phyloP scores from a whole-genome alignment of 2,113 vertebrate genomes.

The Antechinus flavipes region DNA sequence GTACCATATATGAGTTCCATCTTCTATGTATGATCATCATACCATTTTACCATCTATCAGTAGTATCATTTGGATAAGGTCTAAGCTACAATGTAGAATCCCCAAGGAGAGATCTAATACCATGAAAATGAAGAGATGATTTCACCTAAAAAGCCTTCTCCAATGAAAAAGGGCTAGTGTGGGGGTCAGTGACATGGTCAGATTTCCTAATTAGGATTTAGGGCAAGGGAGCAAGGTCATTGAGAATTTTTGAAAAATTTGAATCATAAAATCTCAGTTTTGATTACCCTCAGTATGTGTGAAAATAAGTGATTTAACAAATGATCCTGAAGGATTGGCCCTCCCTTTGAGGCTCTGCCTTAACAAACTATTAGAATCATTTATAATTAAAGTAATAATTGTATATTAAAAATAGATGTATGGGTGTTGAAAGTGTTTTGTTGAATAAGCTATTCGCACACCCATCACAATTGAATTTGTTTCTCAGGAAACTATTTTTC shows the following conservation, averaged over 20 bases:
- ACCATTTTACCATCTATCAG: neutral
- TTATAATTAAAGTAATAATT: neutral
- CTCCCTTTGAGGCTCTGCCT: neutral
- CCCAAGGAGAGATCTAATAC: neutral
- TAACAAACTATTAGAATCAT: neutral
- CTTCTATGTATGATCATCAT: neutral
- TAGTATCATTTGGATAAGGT: neutral
- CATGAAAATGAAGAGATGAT: neutral
- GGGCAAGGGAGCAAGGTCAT: neutral
- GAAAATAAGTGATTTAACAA: neutral
- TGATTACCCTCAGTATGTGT: neutral
- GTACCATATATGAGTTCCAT: neutral
- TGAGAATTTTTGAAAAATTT: neutral
- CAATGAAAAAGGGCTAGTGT: neutral
- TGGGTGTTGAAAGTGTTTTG: neutral
- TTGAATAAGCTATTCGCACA: neutral
- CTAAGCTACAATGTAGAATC: neutral
- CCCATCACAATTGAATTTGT: neutral
- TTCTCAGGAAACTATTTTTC: neutral
- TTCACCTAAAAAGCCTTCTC: slow-evolving; percentile 2
- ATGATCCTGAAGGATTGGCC: neutral
- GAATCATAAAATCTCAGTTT: neutral
- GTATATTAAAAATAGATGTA: neutral
- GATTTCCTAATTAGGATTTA: neutral
- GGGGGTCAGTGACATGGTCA: neutral